phyloP scores from a whole-genome alignment of 1,140 invertebrate species.

The Ditylenchus dipsaci region DNA sequence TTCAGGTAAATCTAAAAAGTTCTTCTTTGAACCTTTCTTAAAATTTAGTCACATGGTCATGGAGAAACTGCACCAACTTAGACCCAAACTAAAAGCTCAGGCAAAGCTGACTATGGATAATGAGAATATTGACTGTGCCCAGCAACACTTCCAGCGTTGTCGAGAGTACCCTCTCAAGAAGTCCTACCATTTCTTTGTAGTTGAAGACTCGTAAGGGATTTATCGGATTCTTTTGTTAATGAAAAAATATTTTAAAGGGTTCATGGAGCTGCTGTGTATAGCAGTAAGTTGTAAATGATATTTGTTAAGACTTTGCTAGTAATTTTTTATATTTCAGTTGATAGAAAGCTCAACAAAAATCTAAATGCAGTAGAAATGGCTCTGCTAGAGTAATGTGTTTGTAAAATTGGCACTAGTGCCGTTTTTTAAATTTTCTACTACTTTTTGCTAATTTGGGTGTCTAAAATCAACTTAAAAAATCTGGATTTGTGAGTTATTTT shows the following conservation, averaged over 20 bases:
- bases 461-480: too few species aligned
- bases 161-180: conserved; percentile 30
- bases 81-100: too few species aligned
- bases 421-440: too few species aligned
- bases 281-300: conserved; percentile 22
- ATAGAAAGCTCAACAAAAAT: background rate
- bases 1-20: too few species aligned
- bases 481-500: too few species aligned
- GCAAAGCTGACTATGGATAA: too few species aligned
- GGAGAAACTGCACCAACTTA: too few species aligned
- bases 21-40: too few species aligned
- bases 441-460: too few species aligned
- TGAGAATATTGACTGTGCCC: background rate
- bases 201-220: conserved; percentile 40
- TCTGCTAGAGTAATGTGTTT: conserved; percentile 18
- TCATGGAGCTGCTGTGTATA: conserved; percentile 40
- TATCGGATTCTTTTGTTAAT: background rate
- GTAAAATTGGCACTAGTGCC: too few species aligned
- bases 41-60: too few species aligned
- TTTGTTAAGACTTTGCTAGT: background rate
- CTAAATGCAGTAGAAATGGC: conserved; percentile 17
- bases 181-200: conserved; percentile 38
- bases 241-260: conserved; percentile 12
- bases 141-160: conserved; percentile 20
- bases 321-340: conserved; percentile 6